Base-by-base conservation (phyloP, 2,113 vertebrate species). In the Rhabdornis inornatus region DNA sequence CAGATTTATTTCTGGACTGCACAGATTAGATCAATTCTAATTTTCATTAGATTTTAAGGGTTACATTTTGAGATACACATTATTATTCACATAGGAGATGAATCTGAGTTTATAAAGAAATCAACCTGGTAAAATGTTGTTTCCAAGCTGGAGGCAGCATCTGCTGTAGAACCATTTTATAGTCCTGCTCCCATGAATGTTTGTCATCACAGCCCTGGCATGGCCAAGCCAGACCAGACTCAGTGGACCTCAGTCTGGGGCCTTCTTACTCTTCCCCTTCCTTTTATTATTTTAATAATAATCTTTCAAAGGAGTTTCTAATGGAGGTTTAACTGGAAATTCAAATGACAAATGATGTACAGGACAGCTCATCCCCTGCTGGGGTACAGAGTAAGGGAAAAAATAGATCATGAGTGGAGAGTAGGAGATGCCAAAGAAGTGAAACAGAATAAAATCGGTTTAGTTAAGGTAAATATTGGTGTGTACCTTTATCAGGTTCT, bases 351-450 rank as follows among this genome's bases (percentile, higher is more conserved):
- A 52, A 2, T 23, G 18, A 31, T 7, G 8, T 45, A 9, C 6
- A 22, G 47, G 47, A 28, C n/a, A 63, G 56, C 15, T 76, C 30
- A 52, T 37, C n/a, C 57, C 2, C 10, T 59, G 24, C 4, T 7
- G 3, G 9, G 11, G 8, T 3, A 8, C 1, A 4, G 13, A 47
- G 25, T 3, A 24, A 42, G 17, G 22, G 19, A 17, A 44, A 37
- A 61, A 22, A 13, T 5, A 19, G 28, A 33, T 30, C 9, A 20
- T 25, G 14, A 70, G 18, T 37, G 45, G 7, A 69, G 33, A 39
- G 10, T 39, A 76, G 10, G 44, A 4, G 3, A 31, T 56, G 31
- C 31, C 63, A 44, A 74, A 83, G 27, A 31, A 52, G 19, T 30
- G 44, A 78, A 52, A 47, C 39, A 66, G 35, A 47, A 55, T 9